These are phyloP conservation scores for Pampus argenteus DNA, from an alignment of 2,797 vertebrate genomes.

Conservation along the genomic window DNA sequence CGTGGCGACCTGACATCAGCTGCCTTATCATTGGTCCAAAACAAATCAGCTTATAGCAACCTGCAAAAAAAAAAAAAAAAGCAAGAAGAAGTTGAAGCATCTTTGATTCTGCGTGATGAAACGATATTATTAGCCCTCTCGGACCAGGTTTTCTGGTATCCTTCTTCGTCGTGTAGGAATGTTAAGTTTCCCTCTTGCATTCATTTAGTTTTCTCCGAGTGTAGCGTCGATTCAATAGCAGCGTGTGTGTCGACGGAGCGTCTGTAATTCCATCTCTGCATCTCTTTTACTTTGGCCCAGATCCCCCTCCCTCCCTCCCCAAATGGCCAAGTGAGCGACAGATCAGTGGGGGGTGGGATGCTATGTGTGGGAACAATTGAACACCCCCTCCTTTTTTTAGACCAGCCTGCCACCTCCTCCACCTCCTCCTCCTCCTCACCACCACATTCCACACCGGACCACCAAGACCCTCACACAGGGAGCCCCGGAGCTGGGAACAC, in stretches of 20 bases:
- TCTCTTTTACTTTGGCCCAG: slow-evolving; percentile 70
- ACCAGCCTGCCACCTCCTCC: slow-evolving; percentile 33
- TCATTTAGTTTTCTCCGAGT: slow-evolving; percentile 62
- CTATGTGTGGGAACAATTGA: slow-evolving; percentile 95
- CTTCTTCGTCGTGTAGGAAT: slow-evolving; percentile 55
- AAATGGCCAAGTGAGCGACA: slow-evolving; percentile 87
- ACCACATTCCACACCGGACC: slow-evolving; percentile 92
- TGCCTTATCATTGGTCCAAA: slow-evolving; percentile 48
- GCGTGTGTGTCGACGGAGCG: slow-evolving; percentile 38
- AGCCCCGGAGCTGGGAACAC: slow-evolving; percentile 77
- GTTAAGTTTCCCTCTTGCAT: slow-evolving; percentile 45
- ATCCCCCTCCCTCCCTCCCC: slow-evolving; percentile 54
- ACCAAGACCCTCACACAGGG: slow-evolving; percentile 87
- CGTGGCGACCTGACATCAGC: slow-evolving; percentile 29
- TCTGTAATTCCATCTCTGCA: slow-evolving; percentile 73
- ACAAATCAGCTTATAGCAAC: slow-evolving; percentile 55
- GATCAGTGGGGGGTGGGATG: slow-evolving; percentile 86
- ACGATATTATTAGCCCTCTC: slow-evolving; percentile 12
- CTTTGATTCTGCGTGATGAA: not conserved
- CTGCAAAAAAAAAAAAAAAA: slow-evolving; percentile 2
- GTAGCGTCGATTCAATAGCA: slow-evolving; percentile 58
- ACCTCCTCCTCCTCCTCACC: slow-evolving; percentile 57
- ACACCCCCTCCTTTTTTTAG: slow-evolving; percentile 77
- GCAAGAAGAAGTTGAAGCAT: slow-evolving; percentile 2
- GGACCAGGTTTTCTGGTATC: slow-evolving; percentile 1